Percentiles rank a stretch among this genome's conserved stretches.
phyloP scores from a whole-genome alignment of 1,140 invertebrate genomes.

The Drosophila biarmipes region DNA sequence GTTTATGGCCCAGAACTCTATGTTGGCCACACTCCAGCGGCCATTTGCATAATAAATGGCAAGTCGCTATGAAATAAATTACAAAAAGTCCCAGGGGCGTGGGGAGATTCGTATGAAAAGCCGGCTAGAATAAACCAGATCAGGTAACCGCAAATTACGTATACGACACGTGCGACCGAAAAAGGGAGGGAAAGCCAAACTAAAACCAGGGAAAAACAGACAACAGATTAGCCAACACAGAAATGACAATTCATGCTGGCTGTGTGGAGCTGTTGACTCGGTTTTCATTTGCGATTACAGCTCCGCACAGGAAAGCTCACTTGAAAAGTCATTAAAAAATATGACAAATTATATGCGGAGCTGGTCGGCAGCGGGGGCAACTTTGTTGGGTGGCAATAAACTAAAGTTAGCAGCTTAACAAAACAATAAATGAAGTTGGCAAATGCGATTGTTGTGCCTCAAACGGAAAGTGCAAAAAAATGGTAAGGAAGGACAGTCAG shows the following conservation, averaged over 20 bases:
- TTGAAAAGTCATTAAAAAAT: slow-evolving; percentile 81
- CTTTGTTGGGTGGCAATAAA: slow-evolving; percentile 68
- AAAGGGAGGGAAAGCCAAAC: slow-evolving; percentile 2
- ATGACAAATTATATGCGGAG: slow-evolving; percentile 75
- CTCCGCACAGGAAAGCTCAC: slow-evolving; percentile 56
- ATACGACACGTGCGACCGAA: slow-evolving; percentile 58
- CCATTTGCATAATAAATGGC: slow-evolving; percentile 76
- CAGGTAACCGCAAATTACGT: slow-evolving; percentile 65
- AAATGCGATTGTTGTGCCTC: slow-evolving; percentile 77
- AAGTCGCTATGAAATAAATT: slow-evolving; percentile 66
- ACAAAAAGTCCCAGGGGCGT: slow-evolving; percentile 29
- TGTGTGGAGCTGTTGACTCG: slow-evolving; percentile 36
- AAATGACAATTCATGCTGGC: slow-evolving; percentile 40
- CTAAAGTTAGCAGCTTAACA: slow-evolving; percentile 82
- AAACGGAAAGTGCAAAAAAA: slow-evolving; percentile 46
- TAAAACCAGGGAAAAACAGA: slow-evolving; percentile 28
- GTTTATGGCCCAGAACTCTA: slow-evolving; percentile 64
- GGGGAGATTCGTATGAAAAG: not conserved
- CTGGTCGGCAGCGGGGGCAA: slow-evolving; percentile 4
- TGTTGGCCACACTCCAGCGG: slow-evolving; percentile 55
- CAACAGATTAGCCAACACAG: slow-evolving; percentile 67
- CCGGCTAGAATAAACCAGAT: slow-evolving; percentile 41
- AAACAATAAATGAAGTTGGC: slow-evolving; percentile 81
- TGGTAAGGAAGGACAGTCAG: not conserved
- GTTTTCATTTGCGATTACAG: slow-evolving; percentile 61